phyloP scores from a whole-genome alignment of 2,113 vertebrate genomes.

The Uropsilus gracilis region DNA sequence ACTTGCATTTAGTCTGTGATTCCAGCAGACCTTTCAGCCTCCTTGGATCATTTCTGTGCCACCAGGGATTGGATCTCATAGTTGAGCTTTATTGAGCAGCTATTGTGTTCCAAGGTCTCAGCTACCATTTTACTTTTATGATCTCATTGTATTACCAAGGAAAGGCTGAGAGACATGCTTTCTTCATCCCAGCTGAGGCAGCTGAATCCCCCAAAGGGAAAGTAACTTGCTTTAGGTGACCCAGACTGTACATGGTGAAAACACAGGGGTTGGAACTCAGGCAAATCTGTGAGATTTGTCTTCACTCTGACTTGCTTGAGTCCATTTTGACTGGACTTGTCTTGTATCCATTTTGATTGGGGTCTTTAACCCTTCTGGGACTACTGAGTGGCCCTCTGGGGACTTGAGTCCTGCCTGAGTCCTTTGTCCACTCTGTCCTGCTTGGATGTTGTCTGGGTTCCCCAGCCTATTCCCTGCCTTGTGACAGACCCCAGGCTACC shows the following conservation, averaged over 20 bases:
- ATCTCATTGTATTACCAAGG: neutral
- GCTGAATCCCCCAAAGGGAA: neutral
- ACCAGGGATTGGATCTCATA: neutral
- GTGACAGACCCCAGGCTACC: neutral
- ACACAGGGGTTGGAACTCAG: neutral
- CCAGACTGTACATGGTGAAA: neutral
- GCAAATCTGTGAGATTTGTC: neutral
- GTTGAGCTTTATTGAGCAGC: neutral
- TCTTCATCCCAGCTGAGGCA: neutral
- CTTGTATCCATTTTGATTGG: neutral
- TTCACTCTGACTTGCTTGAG: neutral
- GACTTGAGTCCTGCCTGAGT: neutral
- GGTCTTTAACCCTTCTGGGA: neutral
- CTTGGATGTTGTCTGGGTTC: neutral
- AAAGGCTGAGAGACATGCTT: neutral
- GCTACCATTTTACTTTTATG: neutral
- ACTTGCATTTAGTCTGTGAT: neutral
- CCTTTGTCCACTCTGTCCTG: neutral
- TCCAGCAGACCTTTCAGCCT: neutral
- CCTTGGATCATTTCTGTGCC: neutral
- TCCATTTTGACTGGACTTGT: neutral
- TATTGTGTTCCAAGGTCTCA: neutral
- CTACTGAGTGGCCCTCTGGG: neutral
- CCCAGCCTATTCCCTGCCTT: neutral
- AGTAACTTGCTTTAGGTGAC: neutral